Evolutionary conservation across 2,113 vertebrate species (phyloP).

Genomic region (Crotalus horridus): DNA sequence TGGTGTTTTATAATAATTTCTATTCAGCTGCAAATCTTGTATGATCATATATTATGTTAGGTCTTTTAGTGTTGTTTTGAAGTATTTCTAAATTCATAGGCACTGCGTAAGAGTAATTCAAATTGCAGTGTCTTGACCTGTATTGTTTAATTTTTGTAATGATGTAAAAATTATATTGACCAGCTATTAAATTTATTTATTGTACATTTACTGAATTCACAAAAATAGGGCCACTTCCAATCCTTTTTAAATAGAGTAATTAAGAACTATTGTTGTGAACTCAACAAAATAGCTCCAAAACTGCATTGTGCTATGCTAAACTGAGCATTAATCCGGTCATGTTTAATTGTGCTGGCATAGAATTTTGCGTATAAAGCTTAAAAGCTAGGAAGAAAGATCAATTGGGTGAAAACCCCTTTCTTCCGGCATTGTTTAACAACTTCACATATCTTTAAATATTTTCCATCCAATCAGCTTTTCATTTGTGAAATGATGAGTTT

Average conservation of each 20-base stretch:
- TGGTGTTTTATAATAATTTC: constrained; percentile 16
- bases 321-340: not conserved
- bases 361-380: not conserved
- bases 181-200: not conserved
- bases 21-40: constrained; percentile 15
- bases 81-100: not conserved
- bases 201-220: not conserved
- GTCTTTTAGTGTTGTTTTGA: not conserved
- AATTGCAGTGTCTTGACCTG: not conserved
- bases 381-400: not conserved
- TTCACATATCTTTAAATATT: not conserved
- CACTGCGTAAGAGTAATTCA: not conserved
- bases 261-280: constrained; percentile 15
- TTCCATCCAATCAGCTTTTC: constrained; percentile 11
- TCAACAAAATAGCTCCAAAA: not conserved
- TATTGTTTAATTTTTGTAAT: not conserved
- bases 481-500: not conserved
- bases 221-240: not conserved
- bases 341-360: not conserved
- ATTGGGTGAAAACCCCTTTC: not conserved
- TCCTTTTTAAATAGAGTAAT: not conserved
- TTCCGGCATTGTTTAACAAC: not conserved
- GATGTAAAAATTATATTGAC: not conserved
- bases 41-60: constrained; percentile 36
- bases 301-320: not conserved